Conservation (phyloP, 2,113 vertebrate genomes). For the Pipa parva region DNA sequence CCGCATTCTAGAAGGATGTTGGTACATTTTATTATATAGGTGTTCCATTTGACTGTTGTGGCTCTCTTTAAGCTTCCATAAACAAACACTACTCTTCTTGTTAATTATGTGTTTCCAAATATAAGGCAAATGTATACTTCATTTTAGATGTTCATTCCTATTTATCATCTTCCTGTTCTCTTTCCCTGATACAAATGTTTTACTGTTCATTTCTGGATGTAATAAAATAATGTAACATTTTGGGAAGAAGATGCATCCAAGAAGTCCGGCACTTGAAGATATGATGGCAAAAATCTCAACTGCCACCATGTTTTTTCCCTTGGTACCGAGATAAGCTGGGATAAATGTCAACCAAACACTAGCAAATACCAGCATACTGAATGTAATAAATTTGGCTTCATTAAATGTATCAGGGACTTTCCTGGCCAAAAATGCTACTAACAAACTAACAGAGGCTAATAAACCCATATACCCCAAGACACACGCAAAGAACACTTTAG, state of each 20-base stretch:
- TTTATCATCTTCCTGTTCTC: neutral
- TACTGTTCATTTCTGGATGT: conserved; percentile 37
- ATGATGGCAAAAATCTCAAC: conserved; percentile 45
- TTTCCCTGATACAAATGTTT: conserved; percentile 23
- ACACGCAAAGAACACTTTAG: conserved; percentile 18
- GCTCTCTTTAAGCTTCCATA: too few species aligned
- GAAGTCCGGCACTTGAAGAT: conserved; percentile 29
- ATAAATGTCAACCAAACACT: conserved; percentile 39
- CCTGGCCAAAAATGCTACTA: conserved; percentile 39
- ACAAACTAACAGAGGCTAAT: conserved; percentile 28
- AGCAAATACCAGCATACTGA: conserved; percentile 44
- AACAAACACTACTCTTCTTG: too few species aligned
- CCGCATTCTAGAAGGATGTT: too few species aligned
- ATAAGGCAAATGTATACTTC: too few species aligned
- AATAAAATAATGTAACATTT: conserved; percentile 45
- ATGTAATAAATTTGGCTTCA: conserved; percentile 46
- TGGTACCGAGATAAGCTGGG: conserved; percentile 32
- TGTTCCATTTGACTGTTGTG: too few species aligned
- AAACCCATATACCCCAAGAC: conserved; percentile 37
- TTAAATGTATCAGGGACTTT: conserved; percentile 45
- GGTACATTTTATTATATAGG: too few species aligned
- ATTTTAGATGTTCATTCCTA: too few species aligned
- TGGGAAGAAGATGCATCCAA: conserved; percentile 27
- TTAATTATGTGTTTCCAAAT: too few species aligned
- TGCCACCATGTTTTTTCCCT: conserved; percentile 38